phyloP scores from a whole-genome alignment of 2,888 invertebrate species.

The Micoletzkya japonica region DNA sequence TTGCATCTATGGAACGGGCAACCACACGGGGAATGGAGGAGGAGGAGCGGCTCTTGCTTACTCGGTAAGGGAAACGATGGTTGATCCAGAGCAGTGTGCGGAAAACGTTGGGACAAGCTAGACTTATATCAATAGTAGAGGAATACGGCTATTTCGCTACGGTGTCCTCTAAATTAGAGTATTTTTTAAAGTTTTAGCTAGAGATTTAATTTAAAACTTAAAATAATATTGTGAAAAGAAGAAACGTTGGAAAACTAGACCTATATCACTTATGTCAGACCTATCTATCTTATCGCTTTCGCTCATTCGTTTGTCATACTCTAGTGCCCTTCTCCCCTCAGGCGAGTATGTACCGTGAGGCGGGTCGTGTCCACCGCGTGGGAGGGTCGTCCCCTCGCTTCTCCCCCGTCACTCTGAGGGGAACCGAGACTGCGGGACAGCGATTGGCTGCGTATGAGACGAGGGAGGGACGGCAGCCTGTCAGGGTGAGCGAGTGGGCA shows the following conservation, averaged over 20 bases:
- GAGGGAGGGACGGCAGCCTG: slow-evolving; percentile 20
- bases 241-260: background rate
- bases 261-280: background rate
- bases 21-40: too few species aligned
- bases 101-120: too few species aligned
- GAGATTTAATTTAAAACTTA: background rate
- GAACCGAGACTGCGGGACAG: slow-evolving; percentile 20
- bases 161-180: too few species aligned
- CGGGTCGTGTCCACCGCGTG: slow-evolving; percentile 10
- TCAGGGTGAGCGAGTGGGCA: slow-evolving; percentile 26
- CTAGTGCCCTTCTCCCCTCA: too few species aligned
- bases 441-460: slow-evolving; percentile 26
- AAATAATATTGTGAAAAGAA: background rate
- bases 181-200: too few species aligned
- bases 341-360: slow-evolving; percentile 17
- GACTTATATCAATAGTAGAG: too few species aligned
- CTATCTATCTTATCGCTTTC: background rate
- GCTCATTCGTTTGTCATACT: too few species aligned
- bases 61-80: too few species aligned
- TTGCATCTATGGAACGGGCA: too few species aligned
- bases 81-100: too few species aligned
- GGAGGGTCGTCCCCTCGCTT: slow-evolving; percentile 19
- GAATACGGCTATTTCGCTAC: too few species aligned
- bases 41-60: too few species aligned
- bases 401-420: slow-evolving; percentile 21